Evolutionary conservation across 2,888 invertebrate genomes (phyloP), one percentile per base, ranked within the genome.

Genomic region (Caenorhabditis uteleia): DNA sequence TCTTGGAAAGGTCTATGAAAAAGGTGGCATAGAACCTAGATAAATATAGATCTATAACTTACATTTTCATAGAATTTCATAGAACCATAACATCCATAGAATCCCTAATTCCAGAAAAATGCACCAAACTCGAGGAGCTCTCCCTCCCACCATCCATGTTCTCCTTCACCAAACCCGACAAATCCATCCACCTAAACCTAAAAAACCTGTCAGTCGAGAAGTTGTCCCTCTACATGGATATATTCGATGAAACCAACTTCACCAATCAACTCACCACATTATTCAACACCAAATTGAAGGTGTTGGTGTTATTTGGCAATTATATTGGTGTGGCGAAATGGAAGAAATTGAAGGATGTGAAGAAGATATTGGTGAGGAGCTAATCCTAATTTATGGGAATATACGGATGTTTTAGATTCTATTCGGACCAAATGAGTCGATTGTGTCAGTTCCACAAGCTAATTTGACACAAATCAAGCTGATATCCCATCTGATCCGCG

Each of bases 271-370:
- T 43, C 12, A 23, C 14, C 14, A 27, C 26, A 3, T 27, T n/a
- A 4, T 23, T 43, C 25, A 26, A n/a, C 2, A 16, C 20, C 3
- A 50, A 49, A 42, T 29, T 64, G 48, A 18, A 43, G 18, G 23
- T n/a, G 16, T 18, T 68, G 25, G 59, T 68, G 18, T 33, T 68
- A 6, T 68, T 58, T 40, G 68, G 68, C 3, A 64, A 68, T 33
- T 56, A 51, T 34, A 20, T 51, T 1, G 53, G 45, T n/a, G 25
- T 64, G 39, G 58, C 58, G 27, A 34, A 7, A 25, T 54, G 47
- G 46, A 54, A 61, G 14, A 27, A 38, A 20, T 20, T 61, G 43
- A 58, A 46, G n/a, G 47, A 23, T 12, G 16, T 53, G 16, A 57
- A 53, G 23, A 56, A 43, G 20, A 51, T 57, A 26, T 25, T n/a